A percentile compares a stretch with the other conserved stretches of the same genome.
Conservation (phyloP, 1,140 invertebrate genomes). For the Drosophila leontia region DNA sequence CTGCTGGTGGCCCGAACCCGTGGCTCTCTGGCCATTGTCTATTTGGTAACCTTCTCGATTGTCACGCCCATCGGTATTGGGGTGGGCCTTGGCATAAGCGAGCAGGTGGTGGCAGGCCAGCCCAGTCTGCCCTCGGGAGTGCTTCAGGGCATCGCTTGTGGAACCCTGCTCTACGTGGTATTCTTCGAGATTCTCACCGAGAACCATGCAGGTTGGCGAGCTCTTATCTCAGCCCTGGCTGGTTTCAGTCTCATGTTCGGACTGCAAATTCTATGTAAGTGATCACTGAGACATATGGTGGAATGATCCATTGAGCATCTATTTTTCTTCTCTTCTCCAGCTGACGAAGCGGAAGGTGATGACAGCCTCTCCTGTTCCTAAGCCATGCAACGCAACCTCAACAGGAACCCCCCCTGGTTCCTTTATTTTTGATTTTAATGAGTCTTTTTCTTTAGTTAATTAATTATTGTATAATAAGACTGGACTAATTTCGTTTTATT, state of each 20-base stretch:
- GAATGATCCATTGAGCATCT: neutral
- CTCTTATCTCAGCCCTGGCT: conserved; percentile 89
- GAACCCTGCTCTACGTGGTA: conserved; percentile 94
- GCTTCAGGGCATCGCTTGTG: conserved; percentile 93
- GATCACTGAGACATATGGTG: neutral
- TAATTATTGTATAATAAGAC: neutral
- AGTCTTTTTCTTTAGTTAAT: too few relatives aligned
- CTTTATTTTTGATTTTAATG: too few relatives aligned
- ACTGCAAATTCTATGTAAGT: conserved; percentile 91
- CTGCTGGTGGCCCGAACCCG: conserved; percentile 89
- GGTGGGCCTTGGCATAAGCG: conserved; percentile 88
- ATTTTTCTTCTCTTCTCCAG: conserved; percentile 30
- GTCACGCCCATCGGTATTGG: conserved; percentile 92
- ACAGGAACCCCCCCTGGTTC: neutral
- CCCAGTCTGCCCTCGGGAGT: conserved; percentile 88
- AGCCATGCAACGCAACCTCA: neutral
- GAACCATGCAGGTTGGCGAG: conserved; percentile 90
- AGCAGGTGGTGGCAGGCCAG: conserved; percentile 86
- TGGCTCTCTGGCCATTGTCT: conserved; percentile 87
- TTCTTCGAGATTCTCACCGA: conserved; percentile 95
- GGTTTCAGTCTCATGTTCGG: conserved; percentile 92
- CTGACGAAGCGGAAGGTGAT: conserved; percentile 69
- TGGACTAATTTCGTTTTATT: neutral
- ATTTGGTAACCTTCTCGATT: conserved; percentile 91
- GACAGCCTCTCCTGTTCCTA: conserved; percentile 59